Percentiles rank a stretch among this genome's conserved stretches.
Conservation (phyloP, 2,888 invertebrate species). For the Agrotis clavis region DNA sequence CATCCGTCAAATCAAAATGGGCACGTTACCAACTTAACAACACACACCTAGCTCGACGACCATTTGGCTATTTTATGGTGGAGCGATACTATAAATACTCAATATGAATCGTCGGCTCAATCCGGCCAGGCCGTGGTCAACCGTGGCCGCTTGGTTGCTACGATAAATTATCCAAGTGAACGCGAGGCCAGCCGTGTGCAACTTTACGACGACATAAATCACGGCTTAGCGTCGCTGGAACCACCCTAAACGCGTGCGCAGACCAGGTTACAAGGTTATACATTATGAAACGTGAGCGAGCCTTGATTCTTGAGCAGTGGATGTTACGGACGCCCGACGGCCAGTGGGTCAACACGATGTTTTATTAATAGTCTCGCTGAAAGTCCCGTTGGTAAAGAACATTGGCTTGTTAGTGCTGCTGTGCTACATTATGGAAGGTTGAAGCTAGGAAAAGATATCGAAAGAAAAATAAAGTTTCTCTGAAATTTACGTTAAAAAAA, state of each 20-base stretch:
- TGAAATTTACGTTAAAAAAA: not conserved
- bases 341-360: constrained; percentile 68
- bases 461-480: not conserved
- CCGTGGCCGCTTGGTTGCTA: constrained; percentile 75
- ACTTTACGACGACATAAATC: constrained; percentile 89
- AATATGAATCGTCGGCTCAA: constrained; percentile 76
- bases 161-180: constrained; percentile 90
- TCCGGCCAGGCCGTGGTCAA: constrained; percentile 83
- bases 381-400: constrained; percentile 41
- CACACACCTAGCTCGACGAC: constrained; percentile 31
- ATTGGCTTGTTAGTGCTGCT: constrained; percentile 15
- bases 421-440: not conserved
- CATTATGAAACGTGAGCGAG: constrained; percentile 70
- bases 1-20: constrained; percentile 33
- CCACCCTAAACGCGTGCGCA: constrained; percentile 73
- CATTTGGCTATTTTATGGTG: constrained; percentile 58
- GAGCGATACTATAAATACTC: constrained; percentile 68
- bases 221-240: constrained; percentile 79
- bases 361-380: constrained; percentile 50
- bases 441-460: not conserved
- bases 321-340: constrained; percentile 58
- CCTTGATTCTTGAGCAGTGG: constrained; percentile 65
- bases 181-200: constrained; percentile 86
- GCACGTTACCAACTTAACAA: constrained; percentile 32
- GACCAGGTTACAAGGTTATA: constrained; percentile 72